Evolutionary conservation across 2,113 vertebrate genomes (phyloP).

Genomic region (Tragelaphus strepsiceros): DNA sequence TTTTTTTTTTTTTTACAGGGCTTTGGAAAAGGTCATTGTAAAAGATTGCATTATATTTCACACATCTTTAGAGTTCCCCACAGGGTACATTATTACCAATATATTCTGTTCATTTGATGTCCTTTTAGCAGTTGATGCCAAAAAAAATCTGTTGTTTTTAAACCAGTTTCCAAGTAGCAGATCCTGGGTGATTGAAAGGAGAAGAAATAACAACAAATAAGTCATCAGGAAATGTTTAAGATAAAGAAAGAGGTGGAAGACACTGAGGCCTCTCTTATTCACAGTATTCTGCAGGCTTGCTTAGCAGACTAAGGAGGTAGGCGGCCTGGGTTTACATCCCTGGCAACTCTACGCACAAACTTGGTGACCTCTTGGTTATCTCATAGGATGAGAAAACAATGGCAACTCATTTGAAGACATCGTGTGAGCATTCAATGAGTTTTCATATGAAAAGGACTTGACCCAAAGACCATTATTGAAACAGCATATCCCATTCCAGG

Average conservation of each 20-base stretch:
- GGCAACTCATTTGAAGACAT: background rate
- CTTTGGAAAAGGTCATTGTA: slow-evolving; percentile 28
- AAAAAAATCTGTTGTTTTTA: slow-evolving; percentile 46
- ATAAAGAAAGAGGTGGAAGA: background rate
- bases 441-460: background rate
- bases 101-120: slow-evolving; percentile 21
- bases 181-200: slow-evolving; percentile 9
- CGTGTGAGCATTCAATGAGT: accelerated
- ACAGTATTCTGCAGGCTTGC: too few species aligned
- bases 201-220: slow-evolving; percentile 19
- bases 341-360: accelerated
- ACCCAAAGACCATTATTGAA: background rate
- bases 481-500: too few species aligned
- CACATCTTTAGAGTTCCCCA: background rate
- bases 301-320: background rate
- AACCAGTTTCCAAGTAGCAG: slow-evolving; percentile 52
- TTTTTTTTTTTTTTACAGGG: background rate
- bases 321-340: accelerated
- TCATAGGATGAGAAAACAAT: background rate
- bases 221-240: background rate
- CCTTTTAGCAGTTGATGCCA: slow-evolving; percentile 26
- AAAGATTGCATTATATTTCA: slow-evolving; percentile 43
- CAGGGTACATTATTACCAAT: background rate
- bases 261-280: too few species aligned
- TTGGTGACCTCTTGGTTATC: accelerated